Conservation (phyloP, 2,113 vertebrate species). For the Pterocles burchelli region DNA sequence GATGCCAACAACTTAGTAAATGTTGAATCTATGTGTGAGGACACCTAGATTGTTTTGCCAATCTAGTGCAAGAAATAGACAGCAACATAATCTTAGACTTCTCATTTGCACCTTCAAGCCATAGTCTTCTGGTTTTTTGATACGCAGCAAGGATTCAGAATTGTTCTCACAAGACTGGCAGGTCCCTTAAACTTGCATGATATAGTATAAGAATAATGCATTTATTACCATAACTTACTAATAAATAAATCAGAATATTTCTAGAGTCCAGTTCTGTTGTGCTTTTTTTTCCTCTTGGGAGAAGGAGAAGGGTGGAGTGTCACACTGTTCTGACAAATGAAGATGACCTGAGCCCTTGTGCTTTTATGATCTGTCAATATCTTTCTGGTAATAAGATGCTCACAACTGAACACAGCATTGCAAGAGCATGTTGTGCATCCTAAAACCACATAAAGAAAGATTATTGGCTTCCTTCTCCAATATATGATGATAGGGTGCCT, state of each 20-base stretch:
- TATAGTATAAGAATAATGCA: neutral
- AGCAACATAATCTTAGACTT: neutral
- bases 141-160: neutral
- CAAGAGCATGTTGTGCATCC: conserved; percentile 45
- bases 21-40: neutral
- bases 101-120: neutral
- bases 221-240: conserved; percentile 46
- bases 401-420: conserved; percentile 38
- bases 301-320: conserved; percentile 44
- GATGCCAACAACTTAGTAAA: neutral
- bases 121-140: neutral
- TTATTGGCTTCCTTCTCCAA: conserved; percentile 44
- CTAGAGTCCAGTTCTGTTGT: neutral
- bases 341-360: conserved; percentile 45
- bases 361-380: conserved; percentile 63
- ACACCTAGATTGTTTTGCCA: neutral
- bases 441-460: conserved; percentile 48
- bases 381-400: conserved; percentile 49
- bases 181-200: conserved; percentile 3
- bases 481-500: conserved; percentile 17
- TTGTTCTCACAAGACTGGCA: neutral
- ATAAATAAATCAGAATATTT: conserved; percentile 47
- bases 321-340: conserved; percentile 53
- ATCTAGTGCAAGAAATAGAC: neutral
- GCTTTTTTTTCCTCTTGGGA: neutral